Evolutionary conservation across 2,797 vertebrate species (phyloP), one percentile per base, ranked within the genome.

Genomic region (Sebastes glaucus): DNA sequence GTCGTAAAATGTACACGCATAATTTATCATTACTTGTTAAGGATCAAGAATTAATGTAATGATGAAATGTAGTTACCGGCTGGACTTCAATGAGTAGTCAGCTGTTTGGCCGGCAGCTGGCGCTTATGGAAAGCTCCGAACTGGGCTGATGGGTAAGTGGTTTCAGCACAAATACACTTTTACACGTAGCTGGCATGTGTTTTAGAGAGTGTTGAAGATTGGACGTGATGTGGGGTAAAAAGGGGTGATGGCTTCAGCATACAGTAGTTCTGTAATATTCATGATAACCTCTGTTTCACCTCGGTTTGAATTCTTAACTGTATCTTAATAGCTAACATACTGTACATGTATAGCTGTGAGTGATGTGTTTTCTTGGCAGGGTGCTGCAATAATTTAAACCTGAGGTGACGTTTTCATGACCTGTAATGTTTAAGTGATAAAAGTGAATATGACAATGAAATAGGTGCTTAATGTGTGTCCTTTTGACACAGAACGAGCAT

Each of bases 221-320:
- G 55, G 42, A 30, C 8, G 20, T 11, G 6, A 56, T 2, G 2
- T n/a, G 42, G 42, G 42, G 42, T 8, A 28, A 30, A 3, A 63
- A 22, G 23, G 33, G 2, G 5, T 2, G 10, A 3, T 1, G n/a
- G 56, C 25, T 60, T 33, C 13, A 18, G 8, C 42, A 5, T n/a
- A 38, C 35, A 0, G 35, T 0, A 49, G n/a, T 2, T 35, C 23
- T 84, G 68, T 25, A 84, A 80, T 74, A 85, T 81, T 81, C 20
- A 88, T 81, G 55, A n/a, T 80, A 63, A 75, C 76, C 55, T 74
- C 57, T 66, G n/a, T 71, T 76, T 82, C 76, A 83, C 77, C 69
- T 67, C n/a, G 49, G 33, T 23, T 62, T 1, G 11, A 30, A 74
- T 74, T 55, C 61, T 49, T 35, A 49, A 63, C 55, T 14, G 0